These are phyloP conservation scores for Isichthys henryi DNA, from an alignment of 2,113 vertebrate species.

Conservation along the genomic window DNA sequence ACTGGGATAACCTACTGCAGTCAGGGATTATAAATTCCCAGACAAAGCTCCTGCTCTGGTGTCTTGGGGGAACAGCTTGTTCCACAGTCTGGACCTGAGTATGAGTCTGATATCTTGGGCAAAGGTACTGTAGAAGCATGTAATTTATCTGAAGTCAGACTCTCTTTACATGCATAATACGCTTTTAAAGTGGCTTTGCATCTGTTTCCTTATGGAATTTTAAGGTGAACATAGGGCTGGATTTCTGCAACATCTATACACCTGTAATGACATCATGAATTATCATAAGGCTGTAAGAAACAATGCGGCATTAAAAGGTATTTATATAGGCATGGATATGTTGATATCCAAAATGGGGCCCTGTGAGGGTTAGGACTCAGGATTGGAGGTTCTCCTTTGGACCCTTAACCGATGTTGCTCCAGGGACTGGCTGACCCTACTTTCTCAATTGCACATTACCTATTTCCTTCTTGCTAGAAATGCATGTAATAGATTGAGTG, in stretches of 20 bases:
- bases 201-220: not conserved
- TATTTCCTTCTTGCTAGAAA: not conserved
- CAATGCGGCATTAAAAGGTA: not conserved
- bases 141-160: not conserved
- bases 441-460: not conserved
- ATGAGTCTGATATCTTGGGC: not conserved
- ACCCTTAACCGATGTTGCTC: not conserved
- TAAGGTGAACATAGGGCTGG: not conserved
- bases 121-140: not conserved
- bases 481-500: not conserved
- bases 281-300: not conserved
- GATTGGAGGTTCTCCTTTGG: not conserved
- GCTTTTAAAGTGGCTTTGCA: not conserved
- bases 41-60: not conserved
- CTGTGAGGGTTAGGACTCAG: not conserved
- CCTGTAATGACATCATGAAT: not conserved
- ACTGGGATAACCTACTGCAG: not conserved
- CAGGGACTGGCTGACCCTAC: not conserved
- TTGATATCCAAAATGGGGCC: not conserved
- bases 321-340: not conserved
- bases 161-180: not conserved
- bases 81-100: conserved; percentile 3
- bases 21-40: conserved; percentile 1
- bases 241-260: not conserved
- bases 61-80: not conserved